Base-by-base conservation (phyloP, 2,113 vertebrate genomes). In the Orthonyx spaldingii region DNA sequence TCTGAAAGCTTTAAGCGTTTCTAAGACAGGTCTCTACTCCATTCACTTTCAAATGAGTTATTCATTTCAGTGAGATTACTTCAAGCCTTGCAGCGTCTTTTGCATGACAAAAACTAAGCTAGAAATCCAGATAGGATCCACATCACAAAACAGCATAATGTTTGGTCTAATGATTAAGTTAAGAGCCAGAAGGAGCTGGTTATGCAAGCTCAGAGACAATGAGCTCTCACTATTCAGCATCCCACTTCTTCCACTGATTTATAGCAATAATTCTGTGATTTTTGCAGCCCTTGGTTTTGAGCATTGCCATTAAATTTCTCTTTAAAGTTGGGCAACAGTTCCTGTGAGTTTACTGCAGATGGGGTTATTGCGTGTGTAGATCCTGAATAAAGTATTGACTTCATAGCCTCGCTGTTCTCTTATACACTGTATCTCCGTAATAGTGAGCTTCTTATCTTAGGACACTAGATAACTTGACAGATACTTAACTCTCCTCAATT, bases 21-120 rank as follows among this genome's bases (percentile, higher is more conserved):
- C 79, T 35, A 77, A 93, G 64, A 70, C 42, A 92, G 47, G 59
- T 81, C 39, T 93, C 44, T 72, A 16, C 66, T 86, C 80, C 39
- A 86, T 94, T 94, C 79, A 90, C 55, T 96, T 95, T 93, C 90
- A 97, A 93, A 97, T 89, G 86, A 94, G 83, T 69, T 94, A 93
- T 91, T 97, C 57, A 91, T 95, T 88, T 94, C 79, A 44, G 50
- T 59, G 55, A 93, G 82, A 93, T 91, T 90, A 32, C 66, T 94
- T 93, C 75, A 95, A 93, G 66, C 52, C 50, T 80, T 59, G 32
- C 66, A 83, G 35, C 39, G 72, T 83, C 53, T 86, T 96, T 94
- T 90, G 71, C 84, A 94, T 90, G 82, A 94, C 75, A 97, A 91
- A 92, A 94, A 59, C 66, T 52, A 60, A 82, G 55, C 59, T 88